Conservation (phyloP, 2,113 vertebrate genomes). For the Leucopsar rothschildi region DNA sequence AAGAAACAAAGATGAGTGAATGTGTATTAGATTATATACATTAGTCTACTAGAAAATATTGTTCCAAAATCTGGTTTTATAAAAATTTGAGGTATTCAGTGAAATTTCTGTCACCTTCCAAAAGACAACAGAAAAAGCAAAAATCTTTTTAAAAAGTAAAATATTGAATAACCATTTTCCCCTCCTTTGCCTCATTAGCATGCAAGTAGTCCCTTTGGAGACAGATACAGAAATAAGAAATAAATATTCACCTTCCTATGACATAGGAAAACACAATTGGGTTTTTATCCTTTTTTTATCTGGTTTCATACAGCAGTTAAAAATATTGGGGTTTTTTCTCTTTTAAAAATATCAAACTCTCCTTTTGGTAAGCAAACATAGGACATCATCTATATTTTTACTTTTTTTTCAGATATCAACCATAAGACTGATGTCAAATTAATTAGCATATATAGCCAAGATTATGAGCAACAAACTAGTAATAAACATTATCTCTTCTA, state of each 20-base stretch:
- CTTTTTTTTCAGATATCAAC: neutral
- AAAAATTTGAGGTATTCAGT: neutral
- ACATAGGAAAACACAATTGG: neutral
- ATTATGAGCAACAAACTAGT: neutral
- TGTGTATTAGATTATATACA: neutral
- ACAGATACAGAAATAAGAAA: neutral
- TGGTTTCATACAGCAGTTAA: neutral
- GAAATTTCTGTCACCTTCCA: neutral
- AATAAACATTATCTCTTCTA: neutral
- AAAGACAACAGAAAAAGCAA: neutral
- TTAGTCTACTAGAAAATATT: neutral
- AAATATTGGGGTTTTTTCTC: neutral
- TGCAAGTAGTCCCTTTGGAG: neutral
- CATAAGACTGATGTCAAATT: neutral
- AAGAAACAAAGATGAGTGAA: neutral
- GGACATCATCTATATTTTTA: neutral
- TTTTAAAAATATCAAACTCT: neutral
- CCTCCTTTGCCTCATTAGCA: neutral
- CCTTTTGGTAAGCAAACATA: neutral
- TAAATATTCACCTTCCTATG: neutral
- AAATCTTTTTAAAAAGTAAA: neutral
- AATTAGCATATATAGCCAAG: neutral
- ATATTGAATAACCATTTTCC: neutral
- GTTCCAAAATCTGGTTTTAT: neutral
- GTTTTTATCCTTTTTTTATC: neutral